Evolutionary conservation across 92 coral and sea anemone species (phyloP).

Genomic region (Phenganax marumi): DNA sequence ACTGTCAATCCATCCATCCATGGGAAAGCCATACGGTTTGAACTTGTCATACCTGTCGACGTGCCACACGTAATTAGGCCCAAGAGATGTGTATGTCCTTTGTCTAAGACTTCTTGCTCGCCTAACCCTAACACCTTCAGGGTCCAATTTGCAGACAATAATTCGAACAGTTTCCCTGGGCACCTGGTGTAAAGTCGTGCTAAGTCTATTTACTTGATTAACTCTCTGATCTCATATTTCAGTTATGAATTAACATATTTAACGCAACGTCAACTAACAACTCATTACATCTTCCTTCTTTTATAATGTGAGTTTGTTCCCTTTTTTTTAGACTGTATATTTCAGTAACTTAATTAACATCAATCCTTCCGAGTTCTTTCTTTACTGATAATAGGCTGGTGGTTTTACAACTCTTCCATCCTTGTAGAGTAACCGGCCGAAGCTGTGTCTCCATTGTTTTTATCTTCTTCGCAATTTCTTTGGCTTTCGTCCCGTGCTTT

Average conservation of each 20-base stretch:
- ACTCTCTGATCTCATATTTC: no score
- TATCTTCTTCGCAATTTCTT: not conserved
- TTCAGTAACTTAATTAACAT: no score
- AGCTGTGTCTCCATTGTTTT: not conserved
- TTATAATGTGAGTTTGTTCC: no score
- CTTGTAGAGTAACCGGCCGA: not conserved
- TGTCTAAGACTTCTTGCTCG: slow-evolving; percentile 16
- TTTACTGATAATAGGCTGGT: no score
- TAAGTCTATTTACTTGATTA: no score
- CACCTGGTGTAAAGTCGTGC: not conserved
- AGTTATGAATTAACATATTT: no score
- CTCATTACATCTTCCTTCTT: no score
- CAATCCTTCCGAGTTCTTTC: no score
- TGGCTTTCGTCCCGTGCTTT: not conserved
- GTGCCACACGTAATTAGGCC: slow-evolving; percentile 1
- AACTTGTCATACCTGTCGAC: slow-evolving; percentile 1
- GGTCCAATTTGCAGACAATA: slow-evolving; percentile 17
- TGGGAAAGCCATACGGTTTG: slow-evolving; percentile 9
- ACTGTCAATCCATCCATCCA: not conserved
- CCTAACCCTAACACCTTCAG: slow-evolving; percentile 27
- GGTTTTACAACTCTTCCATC: no score
- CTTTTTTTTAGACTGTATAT: no score
- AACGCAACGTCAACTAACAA: no score
- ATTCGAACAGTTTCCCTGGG: slow-evolving; percentile 20
- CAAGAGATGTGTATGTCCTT: slow-evolving; percentile 2